Conservation (phyloP, 2,888 invertebrate species). For the Limulus polyphemus region DNA sequence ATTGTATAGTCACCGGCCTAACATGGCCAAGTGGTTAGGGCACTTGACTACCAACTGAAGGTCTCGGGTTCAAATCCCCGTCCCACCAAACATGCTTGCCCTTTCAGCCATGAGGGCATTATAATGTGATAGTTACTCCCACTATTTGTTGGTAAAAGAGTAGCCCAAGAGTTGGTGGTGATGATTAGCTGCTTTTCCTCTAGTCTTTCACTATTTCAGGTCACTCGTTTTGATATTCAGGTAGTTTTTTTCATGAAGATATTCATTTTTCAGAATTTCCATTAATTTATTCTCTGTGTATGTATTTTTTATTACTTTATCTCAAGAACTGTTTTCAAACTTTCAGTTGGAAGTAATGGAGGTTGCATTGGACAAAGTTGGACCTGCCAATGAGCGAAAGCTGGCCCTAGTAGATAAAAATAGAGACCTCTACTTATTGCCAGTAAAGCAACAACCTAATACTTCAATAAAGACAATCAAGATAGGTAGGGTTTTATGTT, state of each 20-base stretch:
- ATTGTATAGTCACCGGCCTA: too few species aligned
- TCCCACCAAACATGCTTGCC: too few species aligned
- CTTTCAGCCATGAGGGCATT: too few species aligned
- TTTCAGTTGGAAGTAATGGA: conserved; percentile 57
- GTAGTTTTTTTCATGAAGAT: not conserved
- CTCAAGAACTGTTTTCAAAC: not conserved
- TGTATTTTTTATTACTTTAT: conserved; percentile 1
- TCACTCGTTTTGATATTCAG: too few species aligned
- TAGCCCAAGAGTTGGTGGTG: too few species aligned
- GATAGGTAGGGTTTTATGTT: conserved; percentile 45
- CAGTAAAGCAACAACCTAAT: conserved; percentile 53
- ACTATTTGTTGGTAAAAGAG: too few species aligned
- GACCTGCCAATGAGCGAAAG: conserved; percentile 61
- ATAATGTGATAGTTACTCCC: too few species aligned
- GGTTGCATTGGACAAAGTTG: conserved; percentile 72
- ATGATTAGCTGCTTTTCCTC: too few species aligned
- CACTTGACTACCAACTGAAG: too few species aligned
- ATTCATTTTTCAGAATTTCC: not conserved
- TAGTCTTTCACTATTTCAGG: too few species aligned
- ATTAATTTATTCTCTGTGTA: not conserved
- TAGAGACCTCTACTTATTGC: conserved; percentile 63
- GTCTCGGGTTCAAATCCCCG: too few species aligned
- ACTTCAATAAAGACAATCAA: conserved; percentile 53
- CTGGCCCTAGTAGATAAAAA: conserved; percentile 79
- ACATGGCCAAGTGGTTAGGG: too few species aligned